These are phyloP conservation scores for Aricia agestis DNA, from an alignment of 1,140 invertebrate genomes.

Conservation along the genomic window DNA sequence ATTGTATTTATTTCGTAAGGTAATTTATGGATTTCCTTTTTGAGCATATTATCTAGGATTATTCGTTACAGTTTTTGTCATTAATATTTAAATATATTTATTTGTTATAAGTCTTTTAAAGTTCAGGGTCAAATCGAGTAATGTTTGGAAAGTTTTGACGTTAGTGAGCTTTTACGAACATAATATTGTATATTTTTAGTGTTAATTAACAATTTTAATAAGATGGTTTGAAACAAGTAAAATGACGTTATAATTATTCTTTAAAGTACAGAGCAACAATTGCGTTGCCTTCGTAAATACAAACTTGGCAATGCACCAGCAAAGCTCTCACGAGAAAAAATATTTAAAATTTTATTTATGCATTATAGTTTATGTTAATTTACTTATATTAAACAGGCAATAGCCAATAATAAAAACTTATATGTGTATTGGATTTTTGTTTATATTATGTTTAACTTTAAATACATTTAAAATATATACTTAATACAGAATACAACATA, in stretches of 20 bases:
- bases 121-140: background rate
- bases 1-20: background rate
- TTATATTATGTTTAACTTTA: too few relatives aligned
- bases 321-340: constrained; percentile 6
- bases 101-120: background rate
- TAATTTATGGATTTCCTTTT: constrained; percentile 1
- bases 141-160: background rate
- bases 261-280: background rate
- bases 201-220: too few relatives aligned
- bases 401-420: background rate
- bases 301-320: constrained; percentile 6
- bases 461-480: too few relatives aligned
- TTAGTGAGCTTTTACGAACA: too few relatives aligned
- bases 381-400: background rate
- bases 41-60: background rate
- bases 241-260: too few relatives aligned
- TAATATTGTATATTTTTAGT: too few relatives aligned
- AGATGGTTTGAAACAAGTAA: too few relatives aligned
- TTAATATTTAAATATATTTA: background rate
- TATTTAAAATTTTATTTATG: constrained; percentile 5
- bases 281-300: background rate
- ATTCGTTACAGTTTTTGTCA: background rate
- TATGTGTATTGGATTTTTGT: background rate
- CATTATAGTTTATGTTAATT: constrained; percentile 10
- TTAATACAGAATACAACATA: too few relatives aligned